A percentile compares a stretch with the other conserved stretches of the same genome.
Evolutionary conservation across 2,888 invertebrate species (phyloP).

Genomic region (Alviniconcha strummeri): DNA sequence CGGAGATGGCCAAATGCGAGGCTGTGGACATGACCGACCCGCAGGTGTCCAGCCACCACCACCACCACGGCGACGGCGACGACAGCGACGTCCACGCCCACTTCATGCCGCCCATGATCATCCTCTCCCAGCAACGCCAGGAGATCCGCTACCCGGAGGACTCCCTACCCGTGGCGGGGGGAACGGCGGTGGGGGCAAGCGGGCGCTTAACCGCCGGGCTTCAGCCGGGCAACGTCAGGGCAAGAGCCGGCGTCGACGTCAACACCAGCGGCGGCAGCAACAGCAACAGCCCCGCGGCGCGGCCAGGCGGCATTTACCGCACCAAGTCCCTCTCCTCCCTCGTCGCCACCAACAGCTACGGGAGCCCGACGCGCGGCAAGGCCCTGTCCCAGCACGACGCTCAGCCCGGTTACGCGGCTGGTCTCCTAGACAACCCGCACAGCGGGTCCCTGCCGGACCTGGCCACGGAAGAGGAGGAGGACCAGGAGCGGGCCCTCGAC

Average conservation of each 20-base stretch:
- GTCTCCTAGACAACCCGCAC: no score
- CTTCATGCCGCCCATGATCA: slow-evolving; percentile 36
- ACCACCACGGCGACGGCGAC: neutral
- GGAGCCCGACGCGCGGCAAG: neutral
- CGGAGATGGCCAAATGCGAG: slow-evolving; percentile 40
- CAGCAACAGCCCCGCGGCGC: slow-evolving; percentile 30
- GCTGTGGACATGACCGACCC: slow-evolving; percentile 36
- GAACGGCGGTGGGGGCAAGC: no score
- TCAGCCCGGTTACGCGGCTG: no score
- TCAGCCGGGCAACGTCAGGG: no score
- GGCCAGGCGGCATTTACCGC: slow-evolving; percentile 10
- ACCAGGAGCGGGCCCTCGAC: neutral
- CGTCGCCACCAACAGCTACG: slow-evolving; percentile 11
- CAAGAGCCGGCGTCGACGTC: neutral
- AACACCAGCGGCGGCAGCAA: neutral
- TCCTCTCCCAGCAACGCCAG: slow-evolving; percentile 37
- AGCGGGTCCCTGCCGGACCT: neutral
- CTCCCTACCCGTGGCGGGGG: no score
- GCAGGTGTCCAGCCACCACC: neutral
- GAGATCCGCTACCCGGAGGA: slow-evolving; percentile 15
- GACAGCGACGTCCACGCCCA: neutral
- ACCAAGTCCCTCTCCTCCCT: slow-evolving; percentile 17
- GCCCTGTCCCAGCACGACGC: neutral
- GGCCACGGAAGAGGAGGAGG: neutral
- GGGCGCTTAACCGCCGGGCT: no score